A percentile compares a stretch with the other conserved stretches of the same genome.
Conservation (phyloP, 2,797 vertebrate genomes). For the Melanogrammus aeglefinus region DNA sequence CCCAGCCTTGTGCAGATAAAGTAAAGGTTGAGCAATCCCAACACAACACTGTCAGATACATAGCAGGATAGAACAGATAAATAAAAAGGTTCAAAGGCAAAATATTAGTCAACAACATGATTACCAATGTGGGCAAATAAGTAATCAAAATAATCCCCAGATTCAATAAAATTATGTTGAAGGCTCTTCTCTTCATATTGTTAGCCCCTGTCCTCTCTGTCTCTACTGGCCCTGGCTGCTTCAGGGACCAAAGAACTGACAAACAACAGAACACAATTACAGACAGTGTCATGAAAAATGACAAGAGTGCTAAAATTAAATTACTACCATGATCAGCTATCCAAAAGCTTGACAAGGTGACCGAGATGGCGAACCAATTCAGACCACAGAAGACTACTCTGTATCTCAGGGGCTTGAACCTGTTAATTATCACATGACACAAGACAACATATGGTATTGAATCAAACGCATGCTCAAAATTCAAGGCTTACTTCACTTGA, state of each 20-base stretch:
- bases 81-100: background rate
- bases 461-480: background rate
- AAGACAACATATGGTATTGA: background rate
- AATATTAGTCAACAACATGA: background rate
- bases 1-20: too few species aligned
- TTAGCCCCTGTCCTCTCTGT: background rate
- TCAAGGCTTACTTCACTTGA: background rate
- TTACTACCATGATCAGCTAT: too few species aligned
- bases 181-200: background rate
- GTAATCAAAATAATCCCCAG: background rate
- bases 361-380: too few species aligned
- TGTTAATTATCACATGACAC: background rate
- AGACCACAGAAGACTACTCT: too few species aligned
- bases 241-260: too few species aligned
- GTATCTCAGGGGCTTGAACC: background rate
- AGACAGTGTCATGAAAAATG: too few species aligned
- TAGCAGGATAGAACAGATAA: background rate
- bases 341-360: too few species aligned
- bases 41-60: too few species aligned
- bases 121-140: background rate
- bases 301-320: too few species aligned
- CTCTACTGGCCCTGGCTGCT: too few species aligned
- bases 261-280: too few species aligned
- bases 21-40: too few species aligned
- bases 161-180: background rate